phyloP scores from a whole-genome alignment of 1,140 invertebrate species.

The Coboldia fuscipes region DNA sequence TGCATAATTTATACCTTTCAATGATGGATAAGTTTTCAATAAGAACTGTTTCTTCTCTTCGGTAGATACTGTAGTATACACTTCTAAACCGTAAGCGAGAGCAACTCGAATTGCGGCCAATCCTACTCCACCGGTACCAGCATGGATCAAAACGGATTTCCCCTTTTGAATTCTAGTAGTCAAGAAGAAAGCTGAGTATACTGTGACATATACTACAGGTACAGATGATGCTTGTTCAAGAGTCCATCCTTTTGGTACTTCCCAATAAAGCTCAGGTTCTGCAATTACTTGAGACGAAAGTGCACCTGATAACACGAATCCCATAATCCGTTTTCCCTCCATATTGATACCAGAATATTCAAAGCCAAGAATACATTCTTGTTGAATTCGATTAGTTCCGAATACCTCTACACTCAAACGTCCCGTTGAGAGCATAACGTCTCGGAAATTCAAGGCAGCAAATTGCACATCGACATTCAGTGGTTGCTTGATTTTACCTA shows the following conservation, averaged over 20 bases:
- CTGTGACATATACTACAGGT: constrained; percentile 68
- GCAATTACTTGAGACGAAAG: constrained; percentile 38
- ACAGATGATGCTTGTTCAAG: constrained; percentile 74
- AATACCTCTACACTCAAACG: constrained; percentile 41
- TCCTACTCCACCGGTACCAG: constrained; percentile 72
- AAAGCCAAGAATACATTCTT: constrained; percentile 47
- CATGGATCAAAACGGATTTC: constrained; percentile 61
- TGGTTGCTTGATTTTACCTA: constrained; percentile 14
- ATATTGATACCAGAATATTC: constrained; percentile 42
- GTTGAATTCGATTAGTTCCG: constrained; percentile 25
- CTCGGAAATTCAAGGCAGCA: constrained; percentile 51
- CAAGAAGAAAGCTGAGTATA: constrained; percentile 57
- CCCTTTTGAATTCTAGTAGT: constrained; percentile 38
- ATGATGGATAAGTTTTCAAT: constrained; percentile 43
- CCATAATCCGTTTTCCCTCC: constrained; percentile 41
- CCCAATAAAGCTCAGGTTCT: constrained; percentile 35
- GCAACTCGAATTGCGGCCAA: constrained; percentile 66
- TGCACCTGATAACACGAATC: constrained; percentile 31
- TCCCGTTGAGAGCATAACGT: constrained; percentile 56
- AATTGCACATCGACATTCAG: constrained; percentile 30
- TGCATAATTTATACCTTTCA: constrained; percentile 22
- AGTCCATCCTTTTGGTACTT: constrained; percentile 61
- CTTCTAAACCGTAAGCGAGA: constrained; percentile 37
- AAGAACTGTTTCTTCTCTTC: constrained; percentile 54
- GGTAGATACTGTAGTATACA: constrained; percentile 56